Percentiles rank a stretch among this genome's conserved stretches.
Evolutionary conservation across 2,797 vertebrate species (phyloP).

Genomic region (Petrocephalus schoutedeni): DNA sequence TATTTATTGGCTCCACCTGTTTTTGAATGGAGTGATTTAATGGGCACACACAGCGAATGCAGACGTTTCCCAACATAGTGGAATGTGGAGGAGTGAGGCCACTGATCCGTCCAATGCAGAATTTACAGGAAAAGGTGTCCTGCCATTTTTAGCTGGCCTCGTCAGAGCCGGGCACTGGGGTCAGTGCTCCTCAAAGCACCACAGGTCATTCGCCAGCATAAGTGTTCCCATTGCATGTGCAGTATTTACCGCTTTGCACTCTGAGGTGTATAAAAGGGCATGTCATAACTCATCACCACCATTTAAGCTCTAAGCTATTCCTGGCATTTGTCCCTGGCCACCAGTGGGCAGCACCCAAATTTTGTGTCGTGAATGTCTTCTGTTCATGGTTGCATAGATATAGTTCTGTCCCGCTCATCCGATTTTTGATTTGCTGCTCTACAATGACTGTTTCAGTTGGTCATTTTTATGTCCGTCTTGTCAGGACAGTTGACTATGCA

Average conservation of each 20-base stretch:
- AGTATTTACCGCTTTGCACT: slow-evolving; percentile 30
- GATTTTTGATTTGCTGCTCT: background rate
- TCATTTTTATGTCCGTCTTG: slow-evolving; percentile 2
- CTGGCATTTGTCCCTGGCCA: slow-evolving; percentile 25
- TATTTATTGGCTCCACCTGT: slow-evolving; percentile 15
- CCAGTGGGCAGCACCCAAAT: slow-evolving; percentile 21
- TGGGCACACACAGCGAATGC: background rate
- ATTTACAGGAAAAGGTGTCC: background rate
- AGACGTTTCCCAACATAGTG: slow-evolving; percentile 27
- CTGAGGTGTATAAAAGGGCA: slow-evolving; percentile 42
- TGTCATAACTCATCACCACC: slow-evolving; percentile 36
- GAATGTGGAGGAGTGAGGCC: slow-evolving; percentile 36
- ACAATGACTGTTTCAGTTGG: background rate
- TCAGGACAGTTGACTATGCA: background rate
- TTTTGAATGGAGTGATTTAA: background rate
- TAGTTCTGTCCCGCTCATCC: slow-evolving; percentile 7
- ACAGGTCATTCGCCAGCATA: background rate
- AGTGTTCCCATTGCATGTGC: background rate
- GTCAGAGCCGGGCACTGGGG: background rate
- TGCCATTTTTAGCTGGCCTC: background rate
- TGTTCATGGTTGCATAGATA: slow-evolving; percentile 3
- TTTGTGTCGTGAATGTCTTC: slow-evolving; percentile 21
- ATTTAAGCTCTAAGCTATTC: slow-evolving; percentile 30
- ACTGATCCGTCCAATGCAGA: background rate
- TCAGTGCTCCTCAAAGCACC: background rate